Evolutionary conservation across 2,113 vertebrate genomes (phyloP).

Genomic region (Oenanthe oenanthe): DNA sequence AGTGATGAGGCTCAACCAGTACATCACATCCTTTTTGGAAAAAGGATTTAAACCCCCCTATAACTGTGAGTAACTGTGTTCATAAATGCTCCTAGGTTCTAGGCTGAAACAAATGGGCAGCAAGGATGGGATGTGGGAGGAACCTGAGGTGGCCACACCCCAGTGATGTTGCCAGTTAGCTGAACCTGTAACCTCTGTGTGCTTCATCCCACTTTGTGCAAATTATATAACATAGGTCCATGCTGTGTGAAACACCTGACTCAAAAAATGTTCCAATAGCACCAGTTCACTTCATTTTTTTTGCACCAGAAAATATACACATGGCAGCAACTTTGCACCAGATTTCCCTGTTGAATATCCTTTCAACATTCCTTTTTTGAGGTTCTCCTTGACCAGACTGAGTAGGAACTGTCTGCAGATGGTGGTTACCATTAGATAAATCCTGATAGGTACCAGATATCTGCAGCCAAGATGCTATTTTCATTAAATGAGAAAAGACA

Average conservation of each 20-base stretch:
- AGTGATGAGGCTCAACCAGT: background rate
- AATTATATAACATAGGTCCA: background rate
- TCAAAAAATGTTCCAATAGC: background rate
- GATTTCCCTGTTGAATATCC: background rate
- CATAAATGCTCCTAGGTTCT: background rate
- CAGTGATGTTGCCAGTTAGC: background rate
- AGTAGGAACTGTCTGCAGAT: background rate
- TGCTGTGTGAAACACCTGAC: background rate
- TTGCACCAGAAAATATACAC: background rate
- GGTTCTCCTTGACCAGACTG: background rate
- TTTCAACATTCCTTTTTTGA: background rate
- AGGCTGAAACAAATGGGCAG: background rate
- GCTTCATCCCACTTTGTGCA: background rate
- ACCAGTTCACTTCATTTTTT: background rate
- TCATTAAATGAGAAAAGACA: constrained; percentile 55
- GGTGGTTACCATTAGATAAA: background rate
- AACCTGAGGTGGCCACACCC: background rate
- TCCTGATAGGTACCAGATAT: background rate
- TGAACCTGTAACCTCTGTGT: background rate
- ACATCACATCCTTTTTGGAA: background rate
- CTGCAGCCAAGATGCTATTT: constrained; percentile 22
- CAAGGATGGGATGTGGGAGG: background rate
- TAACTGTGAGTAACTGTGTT: background rate
- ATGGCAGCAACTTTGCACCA: background rate
- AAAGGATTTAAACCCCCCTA: accelerated